Evolutionary conservation across 2,113 vertebrate genomes (phyloP).

Genomic region (Puffinus mauretanicus): DNA sequence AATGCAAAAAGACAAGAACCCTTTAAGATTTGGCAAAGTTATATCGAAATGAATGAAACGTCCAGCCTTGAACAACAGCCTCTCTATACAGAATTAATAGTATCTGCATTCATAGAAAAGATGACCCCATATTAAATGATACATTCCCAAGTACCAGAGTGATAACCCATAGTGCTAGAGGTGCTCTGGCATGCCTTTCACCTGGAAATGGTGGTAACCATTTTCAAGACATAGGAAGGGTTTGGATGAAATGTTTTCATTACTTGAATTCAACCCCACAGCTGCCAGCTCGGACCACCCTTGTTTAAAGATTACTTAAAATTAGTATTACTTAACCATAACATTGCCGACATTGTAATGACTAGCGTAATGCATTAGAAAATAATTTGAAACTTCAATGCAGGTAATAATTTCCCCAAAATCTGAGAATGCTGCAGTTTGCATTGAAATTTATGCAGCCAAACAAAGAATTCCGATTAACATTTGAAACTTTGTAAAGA

Average conservation of each 20-base stretch:
- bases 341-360: neutral
- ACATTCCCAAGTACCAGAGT: neutral
- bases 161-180: no score
- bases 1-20: neutral
- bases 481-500: neutral
- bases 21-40: neutral
- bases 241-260: neutral
- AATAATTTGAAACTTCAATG: neutral
- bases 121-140: neutral
- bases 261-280: neutral
- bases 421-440: neutral
- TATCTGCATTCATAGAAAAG: neutral
- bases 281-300: neutral
- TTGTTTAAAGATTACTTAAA: neutral
- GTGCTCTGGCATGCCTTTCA: neutral
- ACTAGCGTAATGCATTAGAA: neutral
- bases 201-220: neutral
- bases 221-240: neutral
- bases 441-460: neutral
- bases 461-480: neutral
- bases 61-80: neutral
- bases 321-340: neutral
- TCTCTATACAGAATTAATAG: neutral
- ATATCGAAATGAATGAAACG: fast-evolving
- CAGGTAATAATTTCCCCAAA: neutral